A percentile compares a stretch with the other conserved stretches of the same genome.
phyloP scores from a whole-genome alignment of 2,797 vertebrate species.

The Cyprinella venusta region DNA sequence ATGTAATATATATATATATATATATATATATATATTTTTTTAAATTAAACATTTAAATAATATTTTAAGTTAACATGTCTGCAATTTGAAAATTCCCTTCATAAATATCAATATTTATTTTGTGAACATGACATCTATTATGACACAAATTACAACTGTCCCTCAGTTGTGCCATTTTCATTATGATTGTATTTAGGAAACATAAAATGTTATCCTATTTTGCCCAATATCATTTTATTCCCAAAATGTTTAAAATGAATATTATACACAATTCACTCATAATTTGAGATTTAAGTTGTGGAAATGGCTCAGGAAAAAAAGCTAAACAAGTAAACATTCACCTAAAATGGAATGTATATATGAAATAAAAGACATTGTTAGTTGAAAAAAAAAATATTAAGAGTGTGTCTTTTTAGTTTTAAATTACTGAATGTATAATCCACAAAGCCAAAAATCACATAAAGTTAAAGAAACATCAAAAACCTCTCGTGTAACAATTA shows the following conservation, averaged over 20 bases:
- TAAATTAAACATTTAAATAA: too few species aligned
- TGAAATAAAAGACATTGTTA: background rate
- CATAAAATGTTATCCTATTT: background rate
- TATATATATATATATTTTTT: too few species aligned
- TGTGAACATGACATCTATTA: background rate
- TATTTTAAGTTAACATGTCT: too few species aligned
- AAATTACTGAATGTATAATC: background rate
- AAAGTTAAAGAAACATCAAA: background rate
- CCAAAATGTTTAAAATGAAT: background rate
- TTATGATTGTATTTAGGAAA: background rate
- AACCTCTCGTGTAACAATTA: background rate
- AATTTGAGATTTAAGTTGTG: background rate
- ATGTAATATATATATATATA: too few species aligned
- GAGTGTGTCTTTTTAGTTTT: background rate
- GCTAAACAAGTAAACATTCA: too few species aligned
- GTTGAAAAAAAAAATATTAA: background rate
- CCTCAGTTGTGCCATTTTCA: conserved; percentile 1
- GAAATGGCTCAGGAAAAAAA: background rate
- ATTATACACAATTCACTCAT: background rate
- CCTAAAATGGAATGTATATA: background rate
- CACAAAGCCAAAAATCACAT: background rate
- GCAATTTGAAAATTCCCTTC: background rate
- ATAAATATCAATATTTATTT: background rate
- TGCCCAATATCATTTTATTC: background rate
- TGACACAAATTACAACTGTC: background rate